These are phyloP conservation scores for Acromyrmex echinatior DNA, from an alignment of 1,140 invertebrate genomes.

Conservation along the genomic window DNA sequence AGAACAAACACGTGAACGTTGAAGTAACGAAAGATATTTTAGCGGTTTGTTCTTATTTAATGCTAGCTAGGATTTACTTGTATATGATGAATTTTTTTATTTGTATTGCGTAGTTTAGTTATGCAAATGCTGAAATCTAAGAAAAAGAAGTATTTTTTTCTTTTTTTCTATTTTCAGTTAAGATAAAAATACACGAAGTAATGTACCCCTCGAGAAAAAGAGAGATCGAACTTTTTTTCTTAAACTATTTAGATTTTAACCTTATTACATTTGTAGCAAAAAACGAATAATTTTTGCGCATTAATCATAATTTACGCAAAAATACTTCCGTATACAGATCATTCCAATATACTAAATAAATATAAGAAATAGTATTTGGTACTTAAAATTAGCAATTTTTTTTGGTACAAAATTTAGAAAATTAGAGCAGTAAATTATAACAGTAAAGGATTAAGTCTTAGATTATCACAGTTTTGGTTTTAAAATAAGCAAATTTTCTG, in stretches of 20 bases:
- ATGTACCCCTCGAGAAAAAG: not conserved
- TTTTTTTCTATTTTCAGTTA: not conserved
- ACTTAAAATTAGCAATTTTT: not conserved
- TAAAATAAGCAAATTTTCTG: constrained; percentile 7
- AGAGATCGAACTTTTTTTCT: not conserved
- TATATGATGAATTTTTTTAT: not conserved
- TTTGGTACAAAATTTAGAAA: not conserved
- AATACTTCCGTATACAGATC: not conserved
- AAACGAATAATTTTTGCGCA: not conserved
- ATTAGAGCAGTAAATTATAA: constrained; percentile 1
- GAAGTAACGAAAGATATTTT: not conserved
- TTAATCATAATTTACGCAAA: not conserved
- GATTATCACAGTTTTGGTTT: not conserved
- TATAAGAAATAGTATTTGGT: not conserved
- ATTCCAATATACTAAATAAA: constrained; percentile 10
- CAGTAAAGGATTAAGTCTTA: not conserved
- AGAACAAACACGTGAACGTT: not conserved
- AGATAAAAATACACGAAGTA: not conserved
- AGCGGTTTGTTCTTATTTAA: not conserved
- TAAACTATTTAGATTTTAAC: not conserved
- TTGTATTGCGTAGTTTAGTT: not conserved
- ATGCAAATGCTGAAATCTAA: not conserved
- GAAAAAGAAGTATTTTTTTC: not conserved
- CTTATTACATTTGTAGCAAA: not conserved
- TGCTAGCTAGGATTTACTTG: constrained; percentile 1